phyloP scores from a whole-genome alignment of 2,113 vertebrate species.

The Psilopogon haemacephalus region DNA sequence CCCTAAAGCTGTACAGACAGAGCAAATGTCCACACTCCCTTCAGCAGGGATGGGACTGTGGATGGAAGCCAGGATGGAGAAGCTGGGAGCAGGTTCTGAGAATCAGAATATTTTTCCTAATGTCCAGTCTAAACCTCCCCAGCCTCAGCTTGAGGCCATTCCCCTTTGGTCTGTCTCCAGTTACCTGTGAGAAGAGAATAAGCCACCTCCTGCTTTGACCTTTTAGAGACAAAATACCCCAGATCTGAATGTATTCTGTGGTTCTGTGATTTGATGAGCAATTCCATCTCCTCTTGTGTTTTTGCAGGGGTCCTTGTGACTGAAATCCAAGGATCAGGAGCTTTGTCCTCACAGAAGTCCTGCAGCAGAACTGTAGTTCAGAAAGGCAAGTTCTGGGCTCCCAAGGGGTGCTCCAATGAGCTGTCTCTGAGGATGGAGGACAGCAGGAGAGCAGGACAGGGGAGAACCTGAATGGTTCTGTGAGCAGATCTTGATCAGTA shows the following conservation, averaged over 20 bases:
- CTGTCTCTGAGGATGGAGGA: background rate
- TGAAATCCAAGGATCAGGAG: background rate
- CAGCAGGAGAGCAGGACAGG: background rate
- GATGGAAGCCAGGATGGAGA: background rate
- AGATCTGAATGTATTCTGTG: too few relatives aligned
- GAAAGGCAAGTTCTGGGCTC: background rate
- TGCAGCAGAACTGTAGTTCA: background rate
- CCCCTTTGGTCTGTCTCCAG: too few relatives aligned
- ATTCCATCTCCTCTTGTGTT: background rate
- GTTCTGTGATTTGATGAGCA: background rate
- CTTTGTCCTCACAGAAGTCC: background rate
- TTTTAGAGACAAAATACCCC: too few relatives aligned
- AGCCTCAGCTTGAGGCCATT: too few relatives aligned
- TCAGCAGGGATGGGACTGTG: background rate
- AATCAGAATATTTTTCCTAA: too few relatives aligned
- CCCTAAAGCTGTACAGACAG: background rate
- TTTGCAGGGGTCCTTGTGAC: background rate
- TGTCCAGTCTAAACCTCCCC: too few relatives aligned
- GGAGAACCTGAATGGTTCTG: too few relatives aligned
- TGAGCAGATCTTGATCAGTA: background rate
- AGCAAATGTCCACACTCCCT: rapidly evolving
- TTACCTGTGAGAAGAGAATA: too few relatives aligned
- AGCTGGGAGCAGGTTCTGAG: background rate
- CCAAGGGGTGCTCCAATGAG: background rate
- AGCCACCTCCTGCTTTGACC: too few relatives aligned